These are phyloP conservation scores for Cliona cf. orientalis DNA, from an alignment of 37 sponge, comb jelly and placozoan genomes.

Conservation along the genomic window DNA sequence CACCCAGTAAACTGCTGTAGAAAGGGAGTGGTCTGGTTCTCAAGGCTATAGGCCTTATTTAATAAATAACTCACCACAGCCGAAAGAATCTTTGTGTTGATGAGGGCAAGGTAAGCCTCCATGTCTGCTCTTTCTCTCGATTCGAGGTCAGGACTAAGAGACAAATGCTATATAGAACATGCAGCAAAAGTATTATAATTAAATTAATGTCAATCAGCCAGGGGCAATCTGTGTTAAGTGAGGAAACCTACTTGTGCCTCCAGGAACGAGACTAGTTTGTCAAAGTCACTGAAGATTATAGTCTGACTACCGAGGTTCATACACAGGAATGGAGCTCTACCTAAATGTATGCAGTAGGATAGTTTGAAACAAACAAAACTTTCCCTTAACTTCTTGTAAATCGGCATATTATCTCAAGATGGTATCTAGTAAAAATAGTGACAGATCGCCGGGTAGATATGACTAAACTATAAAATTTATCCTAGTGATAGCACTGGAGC, in stretches of 20 bases:
- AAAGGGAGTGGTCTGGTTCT: neutral
- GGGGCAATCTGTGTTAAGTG: neutral
- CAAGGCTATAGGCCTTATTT: neutral
- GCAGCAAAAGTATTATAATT: neutral
- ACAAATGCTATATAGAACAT: neutral
- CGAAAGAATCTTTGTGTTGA: neutral
- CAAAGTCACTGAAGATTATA: slow-evolving; percentile 10
- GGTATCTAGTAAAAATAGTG: too few relatives aligned
- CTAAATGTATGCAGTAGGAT: too few relatives aligned
- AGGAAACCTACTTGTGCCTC: neutral
- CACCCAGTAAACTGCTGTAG: neutral
- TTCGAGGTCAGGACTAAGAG: neutral
- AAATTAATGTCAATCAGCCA: neutral
- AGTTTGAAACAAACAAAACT: too few relatives aligned
- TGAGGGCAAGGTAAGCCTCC: neutral
- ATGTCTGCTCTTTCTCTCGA: neutral
- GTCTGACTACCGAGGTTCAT: neutral
- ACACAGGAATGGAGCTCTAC: neutral
- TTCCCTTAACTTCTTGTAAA: neutral
- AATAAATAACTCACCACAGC: neutral
- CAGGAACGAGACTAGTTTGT: neutral
- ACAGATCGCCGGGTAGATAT: too few relatives aligned
- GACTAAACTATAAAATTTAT: too few relatives aligned
- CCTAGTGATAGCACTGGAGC: too few relatives aligned
- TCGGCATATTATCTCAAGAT: neutral